Evolutionary conservation across 1,140 invertebrate species (phyloP).

Genomic region (Reticulitermes speratus): DNA sequence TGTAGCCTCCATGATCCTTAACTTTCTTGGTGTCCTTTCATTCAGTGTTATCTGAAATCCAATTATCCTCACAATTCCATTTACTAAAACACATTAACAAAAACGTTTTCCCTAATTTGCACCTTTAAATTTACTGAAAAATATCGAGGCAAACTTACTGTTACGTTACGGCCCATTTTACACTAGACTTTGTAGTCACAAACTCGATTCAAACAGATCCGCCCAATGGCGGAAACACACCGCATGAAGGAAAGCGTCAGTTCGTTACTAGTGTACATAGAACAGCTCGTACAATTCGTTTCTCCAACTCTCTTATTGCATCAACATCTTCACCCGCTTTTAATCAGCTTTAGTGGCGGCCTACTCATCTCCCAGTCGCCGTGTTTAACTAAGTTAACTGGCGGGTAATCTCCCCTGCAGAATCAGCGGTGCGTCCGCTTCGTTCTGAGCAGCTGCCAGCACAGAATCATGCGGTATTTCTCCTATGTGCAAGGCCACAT

Average conservation of each 20-base stretch:
- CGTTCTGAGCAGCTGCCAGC: not conserved
- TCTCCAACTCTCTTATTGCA: not conserved
- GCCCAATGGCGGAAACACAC: not conserved
- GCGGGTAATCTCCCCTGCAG: not conserved
- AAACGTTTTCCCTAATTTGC: not conserved
- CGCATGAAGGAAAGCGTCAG: not conserved
- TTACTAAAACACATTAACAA: not conserved
- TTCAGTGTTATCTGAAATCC: too few species aligned
- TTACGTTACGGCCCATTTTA: not conserved
- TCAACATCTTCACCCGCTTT: constrained; percentile 3
- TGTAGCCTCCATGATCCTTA: too few species aligned
- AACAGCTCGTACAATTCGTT: not conserved
- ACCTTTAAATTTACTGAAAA: not conserved
- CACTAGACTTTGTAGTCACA: not conserved
- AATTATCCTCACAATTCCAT: not conserved
- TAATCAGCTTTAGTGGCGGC: not conserved
- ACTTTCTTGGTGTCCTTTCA: too few species aligned
- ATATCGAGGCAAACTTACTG: not conserved
- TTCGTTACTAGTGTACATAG: not conserved
- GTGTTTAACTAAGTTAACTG: not conserved
- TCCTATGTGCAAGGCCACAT: too few species aligned
- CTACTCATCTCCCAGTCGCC: not conserved
- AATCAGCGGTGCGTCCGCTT: not conserved
- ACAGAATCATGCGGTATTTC: too few species aligned
- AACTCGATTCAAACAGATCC: not conserved